phyloP scores from a whole-genome alignment of 1,140 invertebrate species.

The Phocides pigmalion region DNA sequence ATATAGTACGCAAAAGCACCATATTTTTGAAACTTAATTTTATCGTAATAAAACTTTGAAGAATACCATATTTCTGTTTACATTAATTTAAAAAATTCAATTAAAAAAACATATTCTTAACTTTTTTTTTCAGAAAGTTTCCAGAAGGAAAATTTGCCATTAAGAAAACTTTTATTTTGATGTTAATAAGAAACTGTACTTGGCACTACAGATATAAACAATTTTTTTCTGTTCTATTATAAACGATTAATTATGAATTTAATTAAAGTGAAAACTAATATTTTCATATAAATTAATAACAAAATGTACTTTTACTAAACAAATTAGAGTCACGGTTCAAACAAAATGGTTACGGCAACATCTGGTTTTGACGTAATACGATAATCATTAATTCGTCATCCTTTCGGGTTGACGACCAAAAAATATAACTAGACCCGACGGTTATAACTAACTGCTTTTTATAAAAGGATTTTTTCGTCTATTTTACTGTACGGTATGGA shows the following conservation, averaged over 20 bases:
- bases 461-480: neutral
- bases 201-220: no score
- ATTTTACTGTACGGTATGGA: neutral
- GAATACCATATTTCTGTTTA: no score
- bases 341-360: slow-evolving; percentile 11
- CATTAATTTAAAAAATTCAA: no score
- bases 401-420: neutral
- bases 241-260: neutral
- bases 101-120: no score
- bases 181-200: no score
- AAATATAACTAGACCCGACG: neutral
- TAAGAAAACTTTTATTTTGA: no score
- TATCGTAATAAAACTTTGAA: no score
- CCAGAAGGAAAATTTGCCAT: no score
- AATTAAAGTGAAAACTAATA: neutral
- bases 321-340: slow-evolving; percentile 5
- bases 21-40: no score
- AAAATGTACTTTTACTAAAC: slow-evolving; percentile 19
- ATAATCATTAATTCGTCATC: slow-evolving; percentile 17
- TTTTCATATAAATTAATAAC: neutral
- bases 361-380: slow-evolving; percentile 15
- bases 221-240: no score
- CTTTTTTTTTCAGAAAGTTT: no score
- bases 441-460: neutral
- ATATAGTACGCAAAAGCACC: no score